Evolutionary conservation across 2,113 vertebrate species (phyloP), one percentile per base, ranked within the genome.

Genomic region (Tragelaphus scriptus): DNA sequence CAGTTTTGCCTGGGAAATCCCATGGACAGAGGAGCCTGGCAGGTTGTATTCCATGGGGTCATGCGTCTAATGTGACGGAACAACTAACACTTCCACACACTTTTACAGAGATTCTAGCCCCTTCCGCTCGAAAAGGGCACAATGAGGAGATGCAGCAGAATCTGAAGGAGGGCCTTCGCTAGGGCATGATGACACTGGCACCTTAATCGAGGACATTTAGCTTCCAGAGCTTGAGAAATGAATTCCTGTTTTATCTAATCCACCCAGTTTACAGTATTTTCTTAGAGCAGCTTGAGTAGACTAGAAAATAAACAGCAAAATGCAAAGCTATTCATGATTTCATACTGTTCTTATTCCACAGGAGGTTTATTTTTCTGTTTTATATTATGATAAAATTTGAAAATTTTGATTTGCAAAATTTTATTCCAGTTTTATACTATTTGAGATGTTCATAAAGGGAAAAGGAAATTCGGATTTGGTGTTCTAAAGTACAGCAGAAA

Each of bases 31-130:
- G 36, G 36, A 75, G 36, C 36, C 36, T 12, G 4, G 65, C 65
- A 71, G 17, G 65, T n/a, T 40, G 23, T 25, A 75, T 40, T 71
- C 36, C 71, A 44, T 44, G 36, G 71, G 36, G 21, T 44, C 21
- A 25, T 0, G 36, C 44, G 21, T 26, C 36, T 6, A 44, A 75
- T 2, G 36, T 75, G 36, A 75, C 0, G 0, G 36, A 25, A 23
- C 6, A 6, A 14, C 21, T 75, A 75, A 75, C 71, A 75, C 11
- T 75, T 23, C 6, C 68, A 23, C 19, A 71, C 68, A 71, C n/a
- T 71, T 71, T 71, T 77, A 25, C 11, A 11, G 47, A 80, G 51
- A 55, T 28, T 3, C 55, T 53, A 32, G 14, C 19, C n/a, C 44
- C 10, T 44, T 44, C 44, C 1, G 2, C 26, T 7, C 30, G 1